Percentiles rank a stretch among this genome's conserved stretches.
phyloP scores from a whole-genome alignment of 2,888 invertebrate species.

The Lobophora halterata region DNA sequence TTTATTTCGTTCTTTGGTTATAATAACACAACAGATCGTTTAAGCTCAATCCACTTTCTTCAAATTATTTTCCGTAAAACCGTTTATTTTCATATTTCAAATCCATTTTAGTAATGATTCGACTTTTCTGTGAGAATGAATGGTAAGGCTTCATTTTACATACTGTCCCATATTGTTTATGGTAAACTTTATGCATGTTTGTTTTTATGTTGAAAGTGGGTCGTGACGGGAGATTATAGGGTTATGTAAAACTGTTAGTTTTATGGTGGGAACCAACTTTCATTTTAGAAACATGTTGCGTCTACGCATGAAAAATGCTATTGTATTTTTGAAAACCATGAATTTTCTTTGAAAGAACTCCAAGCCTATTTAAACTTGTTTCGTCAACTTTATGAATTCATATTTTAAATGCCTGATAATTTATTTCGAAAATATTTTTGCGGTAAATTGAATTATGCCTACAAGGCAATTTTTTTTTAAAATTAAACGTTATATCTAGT shows the following conservation, averaged over 20 bases:
- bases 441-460: too few relatives aligned
- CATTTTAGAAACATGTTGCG: conserved; percentile 8
- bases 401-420: too few relatives aligned
- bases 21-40: too few relatives aligned
- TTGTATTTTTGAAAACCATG: neutral
- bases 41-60: too few relatives aligned
- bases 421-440: too few relatives aligned
- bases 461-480: too few relatives aligned
- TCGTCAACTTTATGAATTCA: too few relatives aligned
- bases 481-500: too few relatives aligned
- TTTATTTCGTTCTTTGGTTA: too few relatives aligned
- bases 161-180: conserved; percentile 43
- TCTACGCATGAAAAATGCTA: conserved; percentile 3
- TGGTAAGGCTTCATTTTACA: conserved; percentile 34
- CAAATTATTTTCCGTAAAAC: too few relatives aligned
- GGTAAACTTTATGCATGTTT: conserved; percentile 49
- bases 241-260: conserved; percentile 43
- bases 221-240: conserved; percentile 49
- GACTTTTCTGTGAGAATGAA: conserved; percentile 1
- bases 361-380: too few relatives aligned
- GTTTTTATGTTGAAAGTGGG: conserved; percentile 63
- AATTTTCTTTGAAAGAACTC: too few relatives aligned
- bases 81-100: neutral
- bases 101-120: neutral
- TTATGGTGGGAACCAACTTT: conserved; percentile 45